These are phyloP conservation scores for Caradrina kadenii DNA, from an alignment of 2,888 invertebrate genomes.

Conservation along the genomic window DNA sequence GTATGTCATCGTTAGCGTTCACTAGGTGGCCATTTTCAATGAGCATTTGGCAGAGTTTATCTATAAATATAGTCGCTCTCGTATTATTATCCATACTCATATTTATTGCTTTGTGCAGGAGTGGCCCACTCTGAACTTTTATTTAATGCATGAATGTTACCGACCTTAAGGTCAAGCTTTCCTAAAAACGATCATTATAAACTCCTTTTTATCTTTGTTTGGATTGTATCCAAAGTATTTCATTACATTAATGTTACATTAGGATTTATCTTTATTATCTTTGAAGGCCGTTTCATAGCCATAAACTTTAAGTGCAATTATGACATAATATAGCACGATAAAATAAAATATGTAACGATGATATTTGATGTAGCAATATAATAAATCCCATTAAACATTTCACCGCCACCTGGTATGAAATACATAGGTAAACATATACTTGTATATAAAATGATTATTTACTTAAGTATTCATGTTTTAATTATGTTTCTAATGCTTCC, in stretches of 20 bases:
- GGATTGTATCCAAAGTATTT: conserved; percentile 14
- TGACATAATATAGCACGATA: conserved; percentile 36
- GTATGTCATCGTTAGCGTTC: conserved; percentile 35
- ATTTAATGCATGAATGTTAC: conserved; percentile 26
- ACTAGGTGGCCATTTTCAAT: not conserved
- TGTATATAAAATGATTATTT: conserved; percentile 34
- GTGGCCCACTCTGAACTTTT: conserved; percentile 6
- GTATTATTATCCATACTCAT: not conserved
- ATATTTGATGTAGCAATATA: conserved; percentile 34
- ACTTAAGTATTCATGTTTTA: conserved; percentile 45
- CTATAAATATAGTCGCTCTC: conserved; percentile 6
- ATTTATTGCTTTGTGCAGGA: conserved; percentile 3
- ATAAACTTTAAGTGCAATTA: conserved; percentile 31
- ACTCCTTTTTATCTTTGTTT: not conserved
- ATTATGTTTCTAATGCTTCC: conserved; percentile 73
- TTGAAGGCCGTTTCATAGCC: conserved; percentile 1
- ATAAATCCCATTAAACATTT: conserved; percentile 16
- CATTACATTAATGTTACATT: conserved; percentile 23
- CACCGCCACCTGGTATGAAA: not conserved
- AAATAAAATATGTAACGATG: conserved; percentile 28
- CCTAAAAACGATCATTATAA: not conserved
- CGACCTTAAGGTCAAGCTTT: not conserved
- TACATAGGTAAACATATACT: not conserved
- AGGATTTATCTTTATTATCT: conserved; percentile 25
- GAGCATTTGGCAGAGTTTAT: not conserved